Base-by-base conservation (phyloP, 2,888 invertebrate genomes). In the Drosophila fulvimacula region DNA sequence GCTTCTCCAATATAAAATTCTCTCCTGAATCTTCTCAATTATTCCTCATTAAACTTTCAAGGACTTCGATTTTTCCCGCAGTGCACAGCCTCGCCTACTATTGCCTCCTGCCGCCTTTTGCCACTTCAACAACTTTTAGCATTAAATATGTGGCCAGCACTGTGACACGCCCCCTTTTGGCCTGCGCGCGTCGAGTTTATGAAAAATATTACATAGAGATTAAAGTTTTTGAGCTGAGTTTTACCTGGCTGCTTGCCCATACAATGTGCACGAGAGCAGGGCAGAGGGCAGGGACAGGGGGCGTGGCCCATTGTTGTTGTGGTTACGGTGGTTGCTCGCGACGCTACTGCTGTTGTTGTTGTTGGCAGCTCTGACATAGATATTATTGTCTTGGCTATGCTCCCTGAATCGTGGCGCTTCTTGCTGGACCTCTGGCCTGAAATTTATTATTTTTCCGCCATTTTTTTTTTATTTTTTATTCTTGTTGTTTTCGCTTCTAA, bases 201-300 rank as follows among this genome's bases (percentile, higher is more conserved):
- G 83, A 78, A 85, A 83, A 88, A 83, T 85, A 83, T 87, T 87
- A 82, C 82, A 88, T 71, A 66, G 83, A 87, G 83, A 85, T 83
- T 83, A 85, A 83, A 88, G 88, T 85, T 87, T 87, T 68, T 51
- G 65, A 73, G 80, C 72, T 78, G 61, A 42, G 44, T 52, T 59
- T 58, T 78, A 76, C 76, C 76, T 76, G 76, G 78, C 76, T 78
- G 74, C 65, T 59, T 76, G 76, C 76, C 75, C 74, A 78, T 68
- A 73, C 78, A 73, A 73, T 56, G 46, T 41, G 41, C 7, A 21
- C 15, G 21, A 15, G 42, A 27, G 13, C 41, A 19, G 9, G 27
- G n/a, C n/a, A n/a, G n/a, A n/a, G n/a, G n/a, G n/a, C n/a, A n/a
- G n/a, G 27, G 27, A 5, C 39, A 19, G 9, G 19, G 55, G 30